Base-by-base conservation (phyloP, 2,888 invertebrate species). In the Euspilapteryx auroguttella region DNA sequence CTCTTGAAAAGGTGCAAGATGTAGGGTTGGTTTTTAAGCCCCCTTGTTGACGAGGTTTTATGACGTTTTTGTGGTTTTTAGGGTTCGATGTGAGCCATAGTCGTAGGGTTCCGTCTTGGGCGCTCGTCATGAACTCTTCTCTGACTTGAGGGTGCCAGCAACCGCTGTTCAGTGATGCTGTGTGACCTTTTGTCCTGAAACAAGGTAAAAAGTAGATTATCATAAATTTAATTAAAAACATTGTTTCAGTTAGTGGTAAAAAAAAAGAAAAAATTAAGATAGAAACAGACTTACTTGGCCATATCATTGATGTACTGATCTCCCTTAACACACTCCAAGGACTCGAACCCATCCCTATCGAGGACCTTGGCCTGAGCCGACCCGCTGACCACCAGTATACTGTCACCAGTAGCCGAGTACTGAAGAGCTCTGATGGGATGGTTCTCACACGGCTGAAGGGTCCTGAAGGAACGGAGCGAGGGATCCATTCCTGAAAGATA, bases 221-320 rank as follows among this genome's bases (percentile, higher is more conserved):
- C n/a, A n/a, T n/a, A n/a, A n/a, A n/a, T n/a, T n/a, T n/a, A n/a
- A n/a, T n/a, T n/a, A n/a, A n/a, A n/a, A n/a, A n/a, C n/a, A n/a
- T n/a, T n/a, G n/a, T n/a, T n/a, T n/a, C n/a, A n/a, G n/a, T n/a
- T n/a, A n/a, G n/a, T n/a, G n/a, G n/a, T n/a, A n/a, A n/a, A n/a
- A n/a, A n/a, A n/a, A n/a, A n/a, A n/a, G n/a, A n/a, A n/a, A n/a
- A n/a, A n/a, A n/a, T n/a, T n/a, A n/a, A n/a, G n/a, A n/a, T n/a
- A n/a, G n/a, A n/a, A n/a, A n/a, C n/a, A n/a, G 4, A 36, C 47
- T 42, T 44, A 69, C 71, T 80, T 82, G 0, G 90, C 86, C 86
- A 94, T 92, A 55, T 99, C 98, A 1, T 87, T 87, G 12, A 99
- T 89, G 47, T 99, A 99, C 55, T 93, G 94, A 59, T 95, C 94